These are phyloP conservation scores for Scaptomyza tumidula DNA, from an alignment of 2,888 invertebrate species.

Conservation along the genomic window DNA sequence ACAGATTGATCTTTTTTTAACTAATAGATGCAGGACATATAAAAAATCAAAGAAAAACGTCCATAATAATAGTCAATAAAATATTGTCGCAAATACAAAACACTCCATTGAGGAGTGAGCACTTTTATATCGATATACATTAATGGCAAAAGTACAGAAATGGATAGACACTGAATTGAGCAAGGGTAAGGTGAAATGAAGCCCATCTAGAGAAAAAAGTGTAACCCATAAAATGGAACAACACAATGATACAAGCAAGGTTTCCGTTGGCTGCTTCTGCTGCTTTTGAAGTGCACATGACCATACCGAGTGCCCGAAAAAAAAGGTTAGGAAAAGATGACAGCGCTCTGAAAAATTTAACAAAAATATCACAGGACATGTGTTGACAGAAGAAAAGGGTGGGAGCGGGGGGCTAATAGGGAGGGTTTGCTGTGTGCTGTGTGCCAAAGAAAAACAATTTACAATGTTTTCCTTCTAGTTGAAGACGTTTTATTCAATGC, in stretches of 20 bases:
- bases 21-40: too few relatives aligned
- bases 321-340: conserved; percentile 44
- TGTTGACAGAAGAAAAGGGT: not conserved
- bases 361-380: conserved; percentile 37
- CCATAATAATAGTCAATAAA: too few relatives aligned
- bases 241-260: conserved; percentile 59
- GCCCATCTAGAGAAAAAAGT: conserved; percentile 28
- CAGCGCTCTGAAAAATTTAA: conserved; percentile 56
- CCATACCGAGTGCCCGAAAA: conserved; percentile 13
- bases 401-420: not conserved
- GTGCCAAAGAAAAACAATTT: conserved; percentile 75
- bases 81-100: conserved; percentile 30
- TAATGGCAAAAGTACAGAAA: conserved; percentile 25
- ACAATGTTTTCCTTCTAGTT: conserved; percentile 78
- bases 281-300: conserved; percentile 60
- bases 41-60: too few relatives aligned
- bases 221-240: conserved; percentile 49
- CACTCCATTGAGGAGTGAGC: too few relatives aligned
- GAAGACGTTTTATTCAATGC: conserved; percentile 76
- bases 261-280: conserved; percentile 46
- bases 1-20: too few relatives aligned
- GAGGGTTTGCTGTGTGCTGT: conserved; percentile 35
- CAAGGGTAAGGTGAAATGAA: not conserved
- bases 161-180: conserved; percentile 6
- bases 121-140: too few relatives aligned